Conservation (phyloP, 2,888 invertebrate species). For the Macrophya alboannulata region DNA sequence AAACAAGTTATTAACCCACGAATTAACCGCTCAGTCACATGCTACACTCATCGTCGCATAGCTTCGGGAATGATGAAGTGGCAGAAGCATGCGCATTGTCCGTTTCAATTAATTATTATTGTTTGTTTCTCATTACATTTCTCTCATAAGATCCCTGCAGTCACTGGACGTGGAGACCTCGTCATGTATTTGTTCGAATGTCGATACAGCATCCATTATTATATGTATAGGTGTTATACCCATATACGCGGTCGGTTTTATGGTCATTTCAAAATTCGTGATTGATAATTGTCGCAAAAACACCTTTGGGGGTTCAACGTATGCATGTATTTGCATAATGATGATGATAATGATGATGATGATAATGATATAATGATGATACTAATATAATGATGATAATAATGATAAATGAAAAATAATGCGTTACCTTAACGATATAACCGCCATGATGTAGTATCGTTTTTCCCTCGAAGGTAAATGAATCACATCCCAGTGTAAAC, state of each 20-base stretch:
- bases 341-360: neutral
- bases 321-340: neutral
- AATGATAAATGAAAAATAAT: neutral
- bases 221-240: neutral
- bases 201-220: neutral
- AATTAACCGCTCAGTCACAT: neutral
- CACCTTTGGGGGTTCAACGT: neutral
- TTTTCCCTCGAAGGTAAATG: slow-evolving; percentile 57
- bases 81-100: neutral
- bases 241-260: neutral
- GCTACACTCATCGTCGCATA: neutral
- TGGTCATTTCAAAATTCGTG: neutral
- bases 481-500: slow-evolving; percentile 39
- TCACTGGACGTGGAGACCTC: neutral
- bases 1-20: neutral
- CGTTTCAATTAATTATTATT: neutral
- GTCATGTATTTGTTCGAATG: neutral
- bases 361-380: neutral
- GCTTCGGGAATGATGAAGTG: neutral
- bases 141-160: neutral
- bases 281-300: neutral
- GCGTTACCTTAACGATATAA: slow-evolving; percentile 65
- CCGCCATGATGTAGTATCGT: slow-evolving; percentile 65
- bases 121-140: neutral
- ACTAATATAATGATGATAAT: neutral